Evolutionary conservation across 2,888 invertebrate genomes (phyloP), one percentile per base, ranked within the genome.

Genomic region (Blera fallax): DNA sequence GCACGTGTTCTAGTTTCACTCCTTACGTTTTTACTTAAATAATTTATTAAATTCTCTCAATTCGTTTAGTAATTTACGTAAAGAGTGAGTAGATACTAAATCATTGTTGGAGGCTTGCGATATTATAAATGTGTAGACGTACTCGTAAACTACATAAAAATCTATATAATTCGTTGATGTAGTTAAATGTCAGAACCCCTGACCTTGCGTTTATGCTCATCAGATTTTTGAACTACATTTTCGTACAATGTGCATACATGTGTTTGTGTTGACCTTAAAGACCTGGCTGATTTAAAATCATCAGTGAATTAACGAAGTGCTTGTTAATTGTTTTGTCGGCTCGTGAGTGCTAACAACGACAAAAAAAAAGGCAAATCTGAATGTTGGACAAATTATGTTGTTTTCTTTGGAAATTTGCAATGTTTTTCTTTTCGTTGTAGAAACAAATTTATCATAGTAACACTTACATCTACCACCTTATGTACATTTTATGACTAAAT

Each of bases 151-250:
- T 48, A 50, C 21, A n/a, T 1, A 11, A 32, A 29, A 54, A 32
- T 54, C 32, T 40, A 10, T 21, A 14, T 74, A 43, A 64, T 64
- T 64, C 62, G 62, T 52, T 64, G 29, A 40, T 64, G 34, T 54
- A 37, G 24, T 64, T 54, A 37, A 43, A 14, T 56, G 65, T 56
- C 65, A 65, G 32, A 76, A 29, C 27, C 65, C 16, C 65, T 65
- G 74, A 65, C 65, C 45, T 76, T 56, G 45, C 54, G 27, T 45
- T 64, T 64, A 56, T 76, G 48, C 18, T 56, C 29, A 7, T 74
- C 43, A 16, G 54, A 54, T 74, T 74, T 74, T 64, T 54, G 64
- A 74, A 74, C 64, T 64, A 18, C 21, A 18, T 48, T 48, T 3
- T 48, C 48, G 45, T 54, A 45, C 54, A 56, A n/a, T 64, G 24